A percentile compares a stretch with the other conserved stretches of the same genome.
These are phyloP conservation scores for Narcine bancroftii DNA, from an alignment of 2,113 vertebrate genomes.

Conservation along the genomic window DNA sequence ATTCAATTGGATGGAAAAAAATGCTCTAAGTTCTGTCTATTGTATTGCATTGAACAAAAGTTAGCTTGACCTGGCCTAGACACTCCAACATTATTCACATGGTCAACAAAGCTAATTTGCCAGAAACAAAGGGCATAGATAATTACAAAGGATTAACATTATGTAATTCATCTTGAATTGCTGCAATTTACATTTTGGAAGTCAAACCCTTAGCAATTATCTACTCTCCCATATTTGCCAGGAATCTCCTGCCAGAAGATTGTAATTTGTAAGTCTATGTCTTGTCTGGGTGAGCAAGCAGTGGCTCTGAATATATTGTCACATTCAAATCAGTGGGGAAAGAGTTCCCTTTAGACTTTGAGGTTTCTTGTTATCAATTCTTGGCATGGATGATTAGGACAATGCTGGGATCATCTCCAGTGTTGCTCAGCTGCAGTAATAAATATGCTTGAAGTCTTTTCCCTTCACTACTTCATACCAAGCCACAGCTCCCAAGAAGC, in stretches of 20 bases:
- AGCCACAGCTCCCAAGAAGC: too few relatives aligned
- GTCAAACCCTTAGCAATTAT: not conserved
- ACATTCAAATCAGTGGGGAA: not conserved
- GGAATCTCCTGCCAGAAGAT: not conserved
- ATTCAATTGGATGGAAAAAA: not conserved
- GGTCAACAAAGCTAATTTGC: not conserved
- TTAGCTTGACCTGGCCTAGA: slow-evolving; percentile 1
- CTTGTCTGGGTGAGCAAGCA: not conserved
- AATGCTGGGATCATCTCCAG: not conserved
- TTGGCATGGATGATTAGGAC: not conserved
- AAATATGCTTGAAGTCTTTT: too few relatives aligned
- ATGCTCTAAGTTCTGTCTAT: not conserved
- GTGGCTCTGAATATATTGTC: not conserved
- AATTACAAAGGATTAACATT: slow-evolving; percentile 28
- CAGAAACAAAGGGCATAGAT: not conserved
- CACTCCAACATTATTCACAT: not conserved
- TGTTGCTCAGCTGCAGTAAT: too few relatives aligned
- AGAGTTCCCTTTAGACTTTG: not conserved
- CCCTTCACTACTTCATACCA: too few relatives aligned
- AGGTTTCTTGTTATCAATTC: not conserved
- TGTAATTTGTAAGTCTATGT: not conserved
- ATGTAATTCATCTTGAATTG: slow-evolving; percentile 2
- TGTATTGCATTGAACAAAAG: not conserved
- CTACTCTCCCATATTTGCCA: not conserved
- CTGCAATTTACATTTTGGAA: not conserved